Percentiles rank a stretch among this genome's conserved stretches.
Conservation (phyloP, 2,797 vertebrate genomes). For the Neomorphus geoffroyi region DNA sequence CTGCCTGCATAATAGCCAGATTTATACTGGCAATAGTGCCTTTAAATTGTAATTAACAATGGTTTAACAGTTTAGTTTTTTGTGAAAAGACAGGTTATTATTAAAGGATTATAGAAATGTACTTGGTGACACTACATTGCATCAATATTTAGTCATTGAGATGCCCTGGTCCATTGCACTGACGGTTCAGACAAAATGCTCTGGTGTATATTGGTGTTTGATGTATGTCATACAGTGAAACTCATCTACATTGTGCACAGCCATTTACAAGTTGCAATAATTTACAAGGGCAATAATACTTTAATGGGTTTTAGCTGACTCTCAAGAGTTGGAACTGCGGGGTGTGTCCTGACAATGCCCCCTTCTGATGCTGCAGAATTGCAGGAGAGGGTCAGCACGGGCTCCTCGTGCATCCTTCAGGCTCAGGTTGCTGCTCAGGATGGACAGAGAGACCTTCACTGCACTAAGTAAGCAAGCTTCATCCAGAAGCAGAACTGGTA, state of each 20-base stretch:
- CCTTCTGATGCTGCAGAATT: fast-evolving
- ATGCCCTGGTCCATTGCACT: fast-evolving
- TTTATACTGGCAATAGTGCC: not conserved
- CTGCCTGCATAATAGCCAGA: not conserved
- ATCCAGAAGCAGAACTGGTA: not conserved
- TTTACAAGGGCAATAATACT: fast-evolving
- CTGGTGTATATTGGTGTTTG: too few relatives aligned
- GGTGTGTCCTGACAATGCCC: fast-evolving
- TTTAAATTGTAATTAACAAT: not conserved
- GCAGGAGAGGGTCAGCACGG: not conserved
- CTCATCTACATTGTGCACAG: fast-evolving
- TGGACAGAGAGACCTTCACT: not conserved
- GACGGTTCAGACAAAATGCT: not conserved
- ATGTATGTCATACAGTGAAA: fast-evolving
- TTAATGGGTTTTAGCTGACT: fast-evolving
- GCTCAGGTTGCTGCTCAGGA: not conserved
- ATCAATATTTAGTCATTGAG: fast-evolving
- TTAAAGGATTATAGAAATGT: not conserved
- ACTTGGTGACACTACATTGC: fast-evolving
- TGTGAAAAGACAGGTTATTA: not conserved
- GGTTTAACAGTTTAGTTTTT: not conserved
- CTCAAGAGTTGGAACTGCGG: fast-evolving
- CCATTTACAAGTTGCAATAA: fast-evolving
- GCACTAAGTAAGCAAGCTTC: fast-evolving
- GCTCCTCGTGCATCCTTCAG: not conserved